These are phyloP conservation scores for Lasioglossum albipes DNA, from an alignment of 1,140 invertebrate genomes.

Conservation along the genomic window DNA sequence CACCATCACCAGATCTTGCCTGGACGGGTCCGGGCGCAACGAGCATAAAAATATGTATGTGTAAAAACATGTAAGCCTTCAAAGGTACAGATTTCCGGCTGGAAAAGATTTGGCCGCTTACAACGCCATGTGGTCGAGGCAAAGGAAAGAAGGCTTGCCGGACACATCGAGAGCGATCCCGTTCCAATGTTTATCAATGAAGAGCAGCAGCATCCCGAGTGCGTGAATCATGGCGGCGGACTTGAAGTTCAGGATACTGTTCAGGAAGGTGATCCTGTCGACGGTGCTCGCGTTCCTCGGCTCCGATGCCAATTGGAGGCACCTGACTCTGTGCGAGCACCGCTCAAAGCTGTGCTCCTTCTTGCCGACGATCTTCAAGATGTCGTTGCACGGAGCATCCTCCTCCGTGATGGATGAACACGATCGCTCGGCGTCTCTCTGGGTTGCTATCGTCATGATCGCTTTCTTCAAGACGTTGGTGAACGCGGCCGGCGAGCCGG, in stretches of 20 bases:
- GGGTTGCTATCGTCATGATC: background rate
- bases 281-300: slow-evolving; percentile 81
- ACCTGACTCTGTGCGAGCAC: slow-evolving; percentile 79
- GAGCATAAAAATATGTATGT: too few relatives aligned
- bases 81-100: too few relatives aligned
- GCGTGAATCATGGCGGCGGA: slow-evolving; percentile 85
- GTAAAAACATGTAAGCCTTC: too few relatives aligned
- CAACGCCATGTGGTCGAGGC: slow-evolving; percentile 84
- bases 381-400: slow-evolving; percentile 62
- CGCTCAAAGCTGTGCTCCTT: slow-evolving; percentile 81
- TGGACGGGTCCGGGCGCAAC: background rate
- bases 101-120: slow-evolving; percentile 75
- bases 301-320: slow-evolving; percentile 83
- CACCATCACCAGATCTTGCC: slow-evolving; percentile 84
- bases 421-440: slow-evolving; percentile 54
- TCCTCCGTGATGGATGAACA: slow-evolving; percentile 1
- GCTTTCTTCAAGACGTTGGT: slow-evolving; percentile 76
- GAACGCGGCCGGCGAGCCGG: slow-evolving; percentile 78
- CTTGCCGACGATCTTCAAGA: slow-evolving; percentile 80
- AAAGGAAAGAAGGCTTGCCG: slow-evolving; percentile 81
- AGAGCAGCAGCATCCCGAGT: slow-evolving; percentile 87
- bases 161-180: slow-evolving; percentile 81
- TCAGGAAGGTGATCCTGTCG: slow-evolving; percentile 84
- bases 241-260: slow-evolving; percentile 85
- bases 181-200: slow-evolving; percentile 86